Evolutionary conservation across 1,140 invertebrate species (phyloP), one percentile per base, ranked within the genome.

Genomic region (Drosophila sulfurigaster): DNA sequence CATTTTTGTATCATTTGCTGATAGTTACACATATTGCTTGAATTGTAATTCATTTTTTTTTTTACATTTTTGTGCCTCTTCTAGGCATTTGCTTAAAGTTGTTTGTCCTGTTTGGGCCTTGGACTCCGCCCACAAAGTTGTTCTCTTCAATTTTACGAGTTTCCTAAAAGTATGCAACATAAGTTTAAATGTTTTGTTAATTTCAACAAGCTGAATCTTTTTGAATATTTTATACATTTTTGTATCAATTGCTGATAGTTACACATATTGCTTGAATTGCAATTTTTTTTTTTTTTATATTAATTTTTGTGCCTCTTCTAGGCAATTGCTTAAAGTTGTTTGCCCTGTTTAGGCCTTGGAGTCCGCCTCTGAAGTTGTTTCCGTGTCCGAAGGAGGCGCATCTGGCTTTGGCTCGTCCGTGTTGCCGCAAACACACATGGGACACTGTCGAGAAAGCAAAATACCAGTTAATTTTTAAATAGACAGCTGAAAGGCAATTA

Each of bases 381-480:
- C 93, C 16, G 93, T 92, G 8, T 94, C 94, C 15, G 86, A 81
- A 28, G 93, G 80, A 49, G 94, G 94, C 20, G 80, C 83, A 75
- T 93, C 93, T 25, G 85, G 77, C 48, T 87, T 82, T 32, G 69
- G 77, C 45, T 91, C 88, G 77, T 91, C 67, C 7, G 88, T 90
- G 48, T 88, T 91, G 41, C 93, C 92, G 81, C 94, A 95, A 1
- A 94, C 94, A 75, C 96, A 93, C 58, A 94, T 94, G 64, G 96
- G 96, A 92, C 96, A 96, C 92, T 95, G 35, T 3, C 15, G 13
- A 32, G 13, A 4, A 1, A 4, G 6, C 3, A 45, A n/a, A 7
- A 46, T 25, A 41, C 5, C 5, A 16, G 35, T 13, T 20, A n/a
- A 54, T 45, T n/a, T 28, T 32, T 32, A 28, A 7, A 43, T 8